A percentile compares a stretch with the other conserved stretches of the same genome.
phyloP scores from a whole-genome alignment of 2,113 vertebrate genomes.

The Gavialis gangeticus region DNA sequence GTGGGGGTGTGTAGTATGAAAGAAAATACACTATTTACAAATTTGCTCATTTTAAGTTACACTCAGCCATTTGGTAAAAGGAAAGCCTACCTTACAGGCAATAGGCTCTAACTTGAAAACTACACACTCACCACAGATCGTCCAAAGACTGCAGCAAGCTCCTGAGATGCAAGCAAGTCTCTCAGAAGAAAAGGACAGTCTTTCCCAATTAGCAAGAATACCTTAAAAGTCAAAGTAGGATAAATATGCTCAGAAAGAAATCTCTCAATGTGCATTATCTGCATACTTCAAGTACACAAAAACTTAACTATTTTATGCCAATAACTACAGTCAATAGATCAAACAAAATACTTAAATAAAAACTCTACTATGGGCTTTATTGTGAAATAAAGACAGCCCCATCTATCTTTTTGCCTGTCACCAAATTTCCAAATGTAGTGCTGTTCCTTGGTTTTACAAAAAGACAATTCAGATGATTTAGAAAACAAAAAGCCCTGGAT shows the following conservation, averaged over 20 bases:
- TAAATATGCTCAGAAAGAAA: neutral
- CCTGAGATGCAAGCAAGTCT: slow-evolving; percentile 80
- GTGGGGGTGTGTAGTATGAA: too few species aligned
- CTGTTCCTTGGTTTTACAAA: too few species aligned
- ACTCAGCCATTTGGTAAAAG: neutral
- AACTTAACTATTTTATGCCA: neutral
- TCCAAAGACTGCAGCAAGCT: slow-evolving; percentile 79
- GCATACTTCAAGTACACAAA: neutral
- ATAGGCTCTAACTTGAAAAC: neutral
- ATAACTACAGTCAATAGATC: neutral
- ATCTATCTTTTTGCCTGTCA: too few species aligned
- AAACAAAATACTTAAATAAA: neutral
- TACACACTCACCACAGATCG: slow-evolving; percentile 75
- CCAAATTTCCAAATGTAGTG: too few species aligned
- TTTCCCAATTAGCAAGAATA: slow-evolving; percentile 76
- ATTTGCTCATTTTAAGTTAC: neutral
- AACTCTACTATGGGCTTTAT: too few species aligned
- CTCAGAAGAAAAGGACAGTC: slow-evolving; percentile 85
- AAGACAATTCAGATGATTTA: too few species aligned
- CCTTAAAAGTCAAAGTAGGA: slow-evolving; percentile 64
- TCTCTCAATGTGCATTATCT: neutral
- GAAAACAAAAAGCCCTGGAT: too few species aligned
- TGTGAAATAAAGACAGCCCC: too few species aligned
- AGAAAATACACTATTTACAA: neutral
- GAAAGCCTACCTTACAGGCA: neutral